Evolutionary conservation across 2,113 vertebrate species (phyloP).

Genomic region (Neogobius melanostomus): DNA sequence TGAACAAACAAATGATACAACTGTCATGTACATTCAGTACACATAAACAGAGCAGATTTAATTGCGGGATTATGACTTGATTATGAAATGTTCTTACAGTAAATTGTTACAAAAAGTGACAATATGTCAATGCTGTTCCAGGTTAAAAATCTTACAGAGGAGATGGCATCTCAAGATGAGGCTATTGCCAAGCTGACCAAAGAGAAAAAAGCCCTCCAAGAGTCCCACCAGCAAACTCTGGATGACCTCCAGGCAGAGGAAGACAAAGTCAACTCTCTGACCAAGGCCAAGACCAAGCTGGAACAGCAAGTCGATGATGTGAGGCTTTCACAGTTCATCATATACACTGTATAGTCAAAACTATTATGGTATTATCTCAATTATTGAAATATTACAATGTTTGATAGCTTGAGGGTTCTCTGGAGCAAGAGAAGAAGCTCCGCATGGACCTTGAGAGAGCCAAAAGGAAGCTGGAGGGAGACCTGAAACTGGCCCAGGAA

Average conservation of each 20-base stretch:
- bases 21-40: no score
- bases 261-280: slow-evolving; percentile 83
- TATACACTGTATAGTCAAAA: no score
- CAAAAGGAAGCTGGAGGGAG: slow-evolving; percentile 74
- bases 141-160: slow-evolving; percentile 74
- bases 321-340: slow-evolving; percentile 5
- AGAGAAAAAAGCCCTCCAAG: slow-evolving; percentile 86
- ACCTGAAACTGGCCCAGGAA: slow-evolving; percentile 75
- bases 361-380: no score
- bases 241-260: slow-evolving; percentile 85
- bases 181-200: slow-evolving; percentile 81
- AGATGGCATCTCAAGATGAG: slow-evolving; percentile 80
- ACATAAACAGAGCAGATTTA: no score
- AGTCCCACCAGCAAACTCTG: slow-evolving; percentile 83
- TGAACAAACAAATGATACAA: no score
- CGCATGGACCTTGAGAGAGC: slow-evolving; percentile 83
- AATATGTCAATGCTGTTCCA: background rate
- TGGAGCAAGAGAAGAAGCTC: slow-evolving; percentile 87
- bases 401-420: slow-evolving; percentile 80
- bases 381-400: no score
- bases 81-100: no score
- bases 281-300: slow-evolving; percentile 76
- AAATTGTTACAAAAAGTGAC: no score
- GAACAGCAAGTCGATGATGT: slow-evolving; percentile 79
- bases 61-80: no score